Percentiles rank a stretch among this genome's conserved stretches.
Evolutionary conservation across 1,140 invertebrate species (phyloP).

Genomic region (Littorina saxatilis): DNA sequence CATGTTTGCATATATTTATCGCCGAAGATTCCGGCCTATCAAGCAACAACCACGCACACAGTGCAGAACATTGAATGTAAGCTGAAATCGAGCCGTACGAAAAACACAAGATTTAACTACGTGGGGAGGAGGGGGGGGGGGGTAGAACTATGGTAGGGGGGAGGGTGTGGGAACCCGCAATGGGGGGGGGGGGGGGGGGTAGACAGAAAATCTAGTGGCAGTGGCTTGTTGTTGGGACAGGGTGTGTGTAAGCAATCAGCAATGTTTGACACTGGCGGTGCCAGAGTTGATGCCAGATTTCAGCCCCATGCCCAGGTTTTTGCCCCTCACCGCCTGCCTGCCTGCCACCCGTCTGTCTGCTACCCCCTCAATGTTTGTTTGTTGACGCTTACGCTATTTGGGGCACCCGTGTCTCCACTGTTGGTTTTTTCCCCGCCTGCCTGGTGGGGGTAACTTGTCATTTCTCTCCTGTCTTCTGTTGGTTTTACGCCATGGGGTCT

Average conservation of each 20-base stretch:
- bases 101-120: too few species aligned
- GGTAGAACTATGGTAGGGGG: neutral
- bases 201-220: neutral
- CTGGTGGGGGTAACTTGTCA: neutral
- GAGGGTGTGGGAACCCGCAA: neutral
- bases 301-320: too few species aligned
- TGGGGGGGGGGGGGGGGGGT: neutral
- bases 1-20: too few species aligned
- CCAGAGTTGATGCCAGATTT: neutral
- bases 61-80: too few species aligned
- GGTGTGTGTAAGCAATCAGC: conserved; percentile 4
- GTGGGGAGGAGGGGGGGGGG: neutral
- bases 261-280: conserved; percentile 17
- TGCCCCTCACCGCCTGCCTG: neutral
- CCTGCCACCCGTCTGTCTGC: neutral
- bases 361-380: neutral
- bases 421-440: neutral
- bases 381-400: conserved; percentile 2
- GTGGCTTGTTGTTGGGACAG: neutral
- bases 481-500: too few species aligned
- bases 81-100: too few species aligned
- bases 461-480: neutral
- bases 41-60: too few species aligned
- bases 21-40: too few species aligned
- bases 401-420: neutral